Conservation (phyloP, 2,888 invertebrate species). For the Strigamia crassipes region DNA sequence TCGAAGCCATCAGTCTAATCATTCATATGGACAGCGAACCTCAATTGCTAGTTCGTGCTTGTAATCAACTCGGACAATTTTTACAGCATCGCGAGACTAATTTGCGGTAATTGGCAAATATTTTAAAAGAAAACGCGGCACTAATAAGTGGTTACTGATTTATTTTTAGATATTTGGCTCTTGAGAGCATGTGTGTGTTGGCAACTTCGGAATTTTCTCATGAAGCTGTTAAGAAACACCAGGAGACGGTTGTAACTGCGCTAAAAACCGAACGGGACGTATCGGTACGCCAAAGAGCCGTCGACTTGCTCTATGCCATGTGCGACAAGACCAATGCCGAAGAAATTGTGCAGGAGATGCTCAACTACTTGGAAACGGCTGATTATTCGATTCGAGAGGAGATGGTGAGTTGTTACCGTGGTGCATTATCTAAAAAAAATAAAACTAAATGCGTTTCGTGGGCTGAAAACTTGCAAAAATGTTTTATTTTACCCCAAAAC, state of each 20-base stretch:
- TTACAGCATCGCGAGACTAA: slow-evolving; percentile 92
- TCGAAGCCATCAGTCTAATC: slow-evolving; percentile 99
- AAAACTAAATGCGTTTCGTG: too few relatives aligned
- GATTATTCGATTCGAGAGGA: slow-evolving; percentile 99
- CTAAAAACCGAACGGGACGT: slow-evolving; percentile 99
- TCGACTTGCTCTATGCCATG: slow-evolving; percentile 98
- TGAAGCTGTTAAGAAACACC: slow-evolving; percentile 99
- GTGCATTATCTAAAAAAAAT: too few relatives aligned
- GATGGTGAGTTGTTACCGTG: slow-evolving; percentile 78
- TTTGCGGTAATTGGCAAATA: slow-evolving; percentile 67
- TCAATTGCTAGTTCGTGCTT: slow-evolving; percentile 93
- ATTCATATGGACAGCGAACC: slow-evolving; percentile 99
- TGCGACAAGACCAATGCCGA: slow-evolving; percentile 99
- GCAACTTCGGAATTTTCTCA: slow-evolving; percentile 99
- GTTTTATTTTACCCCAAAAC: too few relatives aligned
- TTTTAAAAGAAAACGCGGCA: too few relatives aligned
- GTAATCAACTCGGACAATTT: slow-evolving; percentile 98
- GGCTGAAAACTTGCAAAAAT: too few relatives aligned
- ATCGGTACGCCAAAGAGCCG: slow-evolving; percentile 95
- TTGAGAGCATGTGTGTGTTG: slow-evolving; percentile 99
- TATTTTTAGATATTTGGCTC: slow-evolving; percentile 75
- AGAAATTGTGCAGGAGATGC: slow-evolving; percentile 99
- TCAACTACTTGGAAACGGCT: slow-evolving; percentile 97
- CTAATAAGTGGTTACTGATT: background rate
- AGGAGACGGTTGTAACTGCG: slow-evolving; percentile 97